Percentiles rank a stretch among this genome's conserved stretches.
phyloP scores from a whole-genome alignment of 2,113 vertebrate species.

The Cnemophilus loriae region DNA sequence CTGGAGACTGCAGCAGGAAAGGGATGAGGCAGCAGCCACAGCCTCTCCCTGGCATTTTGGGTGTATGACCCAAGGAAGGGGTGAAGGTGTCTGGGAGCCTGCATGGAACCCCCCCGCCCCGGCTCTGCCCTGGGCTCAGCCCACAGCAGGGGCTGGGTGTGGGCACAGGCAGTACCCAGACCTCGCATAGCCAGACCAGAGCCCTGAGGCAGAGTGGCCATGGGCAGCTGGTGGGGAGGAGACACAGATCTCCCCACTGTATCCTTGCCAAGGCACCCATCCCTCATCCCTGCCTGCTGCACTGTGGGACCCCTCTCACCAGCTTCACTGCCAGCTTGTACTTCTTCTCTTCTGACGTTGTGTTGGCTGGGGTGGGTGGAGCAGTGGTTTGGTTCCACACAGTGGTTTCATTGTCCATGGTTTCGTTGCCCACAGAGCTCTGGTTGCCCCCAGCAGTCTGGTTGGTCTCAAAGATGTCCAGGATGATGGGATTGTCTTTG shows the following conservation, averaged over 20 bases:
- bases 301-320: constrained; percentile 29
- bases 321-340: constrained; percentile 77
- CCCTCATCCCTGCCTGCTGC: not conserved
- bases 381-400: not conserved
- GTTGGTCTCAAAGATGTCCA: constrained; percentile 64
- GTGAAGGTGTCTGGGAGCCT: not conserved
- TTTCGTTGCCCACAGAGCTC: too few relatives aligned
- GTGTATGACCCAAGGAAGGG: not conserved
- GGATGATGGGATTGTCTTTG: constrained; percentile 41
- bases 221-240: not conserved
- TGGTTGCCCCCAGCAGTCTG: not conserved
- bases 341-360: not conserved
- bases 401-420: rapidly evolving
- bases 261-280: rapidly evolving
- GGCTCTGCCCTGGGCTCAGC: not conserved
- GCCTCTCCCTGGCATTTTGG: not conserved
- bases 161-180: not conserved
- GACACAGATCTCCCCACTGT: rapidly evolving
- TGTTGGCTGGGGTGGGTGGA: not conserved
- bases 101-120: not conserved
- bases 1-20: not conserved
- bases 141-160: not conserved
- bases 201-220: rapidly evolving
- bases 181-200: not conserved
- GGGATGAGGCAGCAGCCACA: not conserved